Conservation (phyloP, 2,888 invertebrate species). For the Macrosiphum euphorbiae region DNA sequence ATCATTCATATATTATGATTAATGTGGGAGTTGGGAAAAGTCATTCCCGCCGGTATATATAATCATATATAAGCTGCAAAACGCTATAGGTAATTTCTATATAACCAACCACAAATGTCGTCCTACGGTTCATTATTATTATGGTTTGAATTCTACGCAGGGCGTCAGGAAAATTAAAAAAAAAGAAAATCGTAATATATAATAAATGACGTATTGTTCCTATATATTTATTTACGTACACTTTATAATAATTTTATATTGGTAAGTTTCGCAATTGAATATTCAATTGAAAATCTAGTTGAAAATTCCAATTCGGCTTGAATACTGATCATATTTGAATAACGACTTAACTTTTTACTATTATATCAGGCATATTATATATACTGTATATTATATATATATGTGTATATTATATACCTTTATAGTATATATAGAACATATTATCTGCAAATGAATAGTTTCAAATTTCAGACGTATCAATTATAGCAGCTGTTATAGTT, state of each 20-base stretch:
- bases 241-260: not conserved
- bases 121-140: not conserved
- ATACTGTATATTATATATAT: too few relatives aligned
- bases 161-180: not conserved
- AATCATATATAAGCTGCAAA: not conserved
- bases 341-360: not conserved
- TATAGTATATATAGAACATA: not conserved
- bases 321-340: not conserved
- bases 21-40: slow-evolving; percentile 27
- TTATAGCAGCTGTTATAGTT: not conserved
- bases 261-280: not conserved
- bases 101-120: not conserved
- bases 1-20: slow-evolving; percentile 52
- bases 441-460: not conserved
- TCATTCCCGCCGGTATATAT: not conserved
- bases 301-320: not conserved
- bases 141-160: not conserved
- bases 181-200: not conserved
- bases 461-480: not conserved
- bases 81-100: not conserved
- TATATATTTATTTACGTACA: not conserved
- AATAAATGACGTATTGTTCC: not conserved
- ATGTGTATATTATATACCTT: not conserved
- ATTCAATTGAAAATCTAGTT: not conserved
- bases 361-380: not conserved